These are phyloP conservation scores for Zelostemma sp. DNA, from an alignment of 1,140 invertebrate species.

Conservation along the genomic window DNA sequence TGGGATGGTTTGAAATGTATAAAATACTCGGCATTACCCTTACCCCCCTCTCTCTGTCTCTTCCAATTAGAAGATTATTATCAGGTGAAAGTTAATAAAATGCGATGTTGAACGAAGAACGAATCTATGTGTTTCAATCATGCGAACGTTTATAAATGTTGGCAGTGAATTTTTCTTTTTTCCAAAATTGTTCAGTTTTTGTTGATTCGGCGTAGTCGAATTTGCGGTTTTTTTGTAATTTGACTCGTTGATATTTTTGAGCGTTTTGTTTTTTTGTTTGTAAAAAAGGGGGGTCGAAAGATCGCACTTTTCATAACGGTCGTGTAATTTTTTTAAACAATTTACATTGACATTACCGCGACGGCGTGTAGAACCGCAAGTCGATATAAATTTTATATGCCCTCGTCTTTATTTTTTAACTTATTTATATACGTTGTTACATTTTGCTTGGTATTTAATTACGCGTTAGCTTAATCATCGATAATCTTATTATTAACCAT, in stretches of 20 bases:
- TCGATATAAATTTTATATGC: slow-evolving; percentile 10
- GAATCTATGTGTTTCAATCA: neutral
- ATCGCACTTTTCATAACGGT: slow-evolving; percentile 9
- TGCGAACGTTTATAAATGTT: neutral
- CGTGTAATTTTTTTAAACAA: slow-evolving; percentile 13
- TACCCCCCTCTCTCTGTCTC: neutral
- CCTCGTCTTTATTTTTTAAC: slow-evolving; percentile 9
- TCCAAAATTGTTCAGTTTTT: neutral
- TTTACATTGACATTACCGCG: slow-evolving; percentile 13
- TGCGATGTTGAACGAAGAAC: neutral
- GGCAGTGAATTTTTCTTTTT: neutral
- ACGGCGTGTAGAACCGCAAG: slow-evolving; percentile 8
- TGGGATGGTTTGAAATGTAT: neutral
- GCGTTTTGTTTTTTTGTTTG: too few species aligned
- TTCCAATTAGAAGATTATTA: slow-evolving; percentile 3
- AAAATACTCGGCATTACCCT: slow-evolving; percentile 4
- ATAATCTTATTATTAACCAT: slow-evolving; percentile 23
- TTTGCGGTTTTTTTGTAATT: neutral
- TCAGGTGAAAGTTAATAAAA: neutral
- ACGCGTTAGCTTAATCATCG: slow-evolving; percentile 27
- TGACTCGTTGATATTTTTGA: neutral
- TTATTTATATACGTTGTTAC: slow-evolving; percentile 32
- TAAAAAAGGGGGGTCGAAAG: too few species aligned
- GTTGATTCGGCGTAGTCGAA: neutral
- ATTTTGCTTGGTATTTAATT: slow-evolving; percentile 40